Conservation (phyloP, 2,888 invertebrate genomes). For the Trypoxylon attenuatum region DNA sequence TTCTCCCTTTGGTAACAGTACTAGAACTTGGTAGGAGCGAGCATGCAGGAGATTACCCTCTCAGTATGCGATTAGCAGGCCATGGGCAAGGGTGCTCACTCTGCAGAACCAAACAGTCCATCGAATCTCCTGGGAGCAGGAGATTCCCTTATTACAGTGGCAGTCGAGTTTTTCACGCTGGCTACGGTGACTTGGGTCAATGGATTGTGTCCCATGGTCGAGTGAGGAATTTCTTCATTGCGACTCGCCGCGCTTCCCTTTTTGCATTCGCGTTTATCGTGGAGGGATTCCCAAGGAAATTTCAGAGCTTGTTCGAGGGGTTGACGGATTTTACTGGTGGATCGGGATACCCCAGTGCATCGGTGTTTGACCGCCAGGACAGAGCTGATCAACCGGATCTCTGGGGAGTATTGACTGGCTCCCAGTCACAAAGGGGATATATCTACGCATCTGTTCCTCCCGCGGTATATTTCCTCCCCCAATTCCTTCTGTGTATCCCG, state of each 20-base stretch:
- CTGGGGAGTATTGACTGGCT: slow-evolving; percentile 48
- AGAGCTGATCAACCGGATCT: slow-evolving; percentile 51
- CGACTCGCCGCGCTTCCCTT: slow-evolving; percentile 12
- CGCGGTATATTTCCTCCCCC: slow-evolving; percentile 5
- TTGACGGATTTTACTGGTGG: not conserved
- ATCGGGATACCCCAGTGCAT: slow-evolving; percentile 21
- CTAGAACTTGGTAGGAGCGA: slow-evolving; percentile 6
- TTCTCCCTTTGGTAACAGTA: slow-evolving; percentile 10
- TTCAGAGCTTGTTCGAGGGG: not conserved
- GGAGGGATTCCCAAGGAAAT: slow-evolving; percentile 7
- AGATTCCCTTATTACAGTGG: slow-evolving; percentile 31
- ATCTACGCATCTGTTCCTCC: slow-evolving; percentile 36
- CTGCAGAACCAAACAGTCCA: slow-evolving; percentile 44
- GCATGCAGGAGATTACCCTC: slow-evolving; percentile 32
- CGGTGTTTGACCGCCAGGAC: slow-evolving; percentile 24
- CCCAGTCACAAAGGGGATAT: slow-evolving; percentile 43
- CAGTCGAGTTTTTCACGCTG: slow-evolving; percentile 35
- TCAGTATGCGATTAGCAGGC: slow-evolving; percentile 43
- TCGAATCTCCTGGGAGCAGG: slow-evolving; percentile 43
- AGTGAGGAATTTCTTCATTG: slow-evolving; percentile 19
- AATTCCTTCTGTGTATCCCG: not conserved
- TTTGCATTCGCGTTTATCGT: slow-evolving; percentile 27
- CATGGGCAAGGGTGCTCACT: slow-evolving; percentile 37
- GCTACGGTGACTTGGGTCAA: too few species aligned
- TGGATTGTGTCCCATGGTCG: slow-evolving; percentile 6